phyloP scores from a whole-genome alignment of 1,140 invertebrate genomes.

The Drosophila suzukii region DNA sequence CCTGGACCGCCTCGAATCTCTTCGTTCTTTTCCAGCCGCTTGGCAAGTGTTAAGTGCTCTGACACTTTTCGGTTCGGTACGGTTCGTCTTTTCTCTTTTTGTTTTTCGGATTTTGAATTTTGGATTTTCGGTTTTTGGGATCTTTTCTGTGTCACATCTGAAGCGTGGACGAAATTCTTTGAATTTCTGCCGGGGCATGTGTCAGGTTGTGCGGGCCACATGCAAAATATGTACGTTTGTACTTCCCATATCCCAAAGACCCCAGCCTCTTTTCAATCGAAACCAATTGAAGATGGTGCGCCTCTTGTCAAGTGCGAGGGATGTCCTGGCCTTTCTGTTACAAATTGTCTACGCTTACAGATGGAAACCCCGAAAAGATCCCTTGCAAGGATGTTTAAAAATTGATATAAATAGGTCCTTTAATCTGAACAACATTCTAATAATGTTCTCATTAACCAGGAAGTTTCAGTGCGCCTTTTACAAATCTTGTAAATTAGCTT shows the following conservation, averaged over 20 bases:
- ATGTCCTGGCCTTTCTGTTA: conserved; percentile 29
- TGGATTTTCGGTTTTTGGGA: conserved; percentile 4
- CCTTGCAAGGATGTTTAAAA: neutral
- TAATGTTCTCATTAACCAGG: too few relatives aligned
- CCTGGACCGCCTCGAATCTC: conserved; percentile 22
- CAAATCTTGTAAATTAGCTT: too few relatives aligned
- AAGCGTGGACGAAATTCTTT: conserved; percentile 62
- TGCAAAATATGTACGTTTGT: conserved; percentile 40
- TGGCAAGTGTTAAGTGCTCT: conserved; percentile 71
- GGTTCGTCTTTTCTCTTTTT: conserved; percentile 20
- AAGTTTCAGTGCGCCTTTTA: too few relatives aligned
- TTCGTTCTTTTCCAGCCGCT: conserved; percentile 11
- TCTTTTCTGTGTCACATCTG: conserved; percentile 13
- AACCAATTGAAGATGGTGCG: conserved; percentile 49
- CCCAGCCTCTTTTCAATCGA: conserved; percentile 32
- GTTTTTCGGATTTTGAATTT: conserved; percentile 4
- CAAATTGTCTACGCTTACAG: conserved; percentile 63
- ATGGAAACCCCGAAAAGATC: conserved; percentile 7
- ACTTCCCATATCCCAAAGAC: conserved; percentile 1
- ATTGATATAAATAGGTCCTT: too few relatives aligned
- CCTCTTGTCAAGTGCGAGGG: conserved; percentile 32
- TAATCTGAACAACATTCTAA: too few relatives aligned
- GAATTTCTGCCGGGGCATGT: conserved; percentile 61
- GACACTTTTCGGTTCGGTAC: conserved; percentile 56
- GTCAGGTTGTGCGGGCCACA: conserved; percentile 48